These are phyloP conservation scores for Eulemur mongoz DNA, from an alignment of 2,797 vertebrate genomes.

Conservation along the genomic window DNA sequence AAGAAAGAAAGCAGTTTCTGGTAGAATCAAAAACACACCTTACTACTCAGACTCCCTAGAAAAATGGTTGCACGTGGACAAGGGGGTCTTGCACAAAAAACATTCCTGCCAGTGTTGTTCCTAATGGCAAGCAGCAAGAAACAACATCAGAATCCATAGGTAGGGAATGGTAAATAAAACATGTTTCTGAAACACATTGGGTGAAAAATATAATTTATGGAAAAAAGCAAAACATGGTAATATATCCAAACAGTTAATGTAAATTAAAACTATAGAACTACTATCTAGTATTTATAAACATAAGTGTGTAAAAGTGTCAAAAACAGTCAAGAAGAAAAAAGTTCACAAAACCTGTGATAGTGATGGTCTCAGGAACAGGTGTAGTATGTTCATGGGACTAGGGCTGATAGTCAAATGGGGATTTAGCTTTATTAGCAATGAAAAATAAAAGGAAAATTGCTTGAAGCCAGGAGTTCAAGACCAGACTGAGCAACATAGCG, in stretches of 20 bases:
- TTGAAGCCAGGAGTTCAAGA: background rate
- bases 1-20: background rate
- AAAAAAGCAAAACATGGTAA: background rate
- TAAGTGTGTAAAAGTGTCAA: background rate
- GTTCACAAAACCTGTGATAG: background rate
- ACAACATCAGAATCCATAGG: background rate
- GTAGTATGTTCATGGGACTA: background rate
- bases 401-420: background rate
- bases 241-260: background rate
- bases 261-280: background rate
- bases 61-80: background rate
- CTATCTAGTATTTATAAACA: background rate
- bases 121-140: background rate
- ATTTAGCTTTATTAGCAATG: conserved; percentile 9
- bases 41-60: background rate
- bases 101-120: background rate
- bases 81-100: background rate
- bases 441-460: background rate
- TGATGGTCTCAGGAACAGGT: background rate
- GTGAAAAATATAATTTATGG: background rate
- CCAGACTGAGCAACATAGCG: background rate
- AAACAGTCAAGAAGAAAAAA: background rate
- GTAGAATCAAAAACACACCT: background rate
- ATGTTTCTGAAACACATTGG: background rate
- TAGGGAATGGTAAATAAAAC: background rate